Evolutionary conservation across 2,797 vertebrate species (phyloP).

Genomic region (Lagorchestes hirsutus): DNA sequence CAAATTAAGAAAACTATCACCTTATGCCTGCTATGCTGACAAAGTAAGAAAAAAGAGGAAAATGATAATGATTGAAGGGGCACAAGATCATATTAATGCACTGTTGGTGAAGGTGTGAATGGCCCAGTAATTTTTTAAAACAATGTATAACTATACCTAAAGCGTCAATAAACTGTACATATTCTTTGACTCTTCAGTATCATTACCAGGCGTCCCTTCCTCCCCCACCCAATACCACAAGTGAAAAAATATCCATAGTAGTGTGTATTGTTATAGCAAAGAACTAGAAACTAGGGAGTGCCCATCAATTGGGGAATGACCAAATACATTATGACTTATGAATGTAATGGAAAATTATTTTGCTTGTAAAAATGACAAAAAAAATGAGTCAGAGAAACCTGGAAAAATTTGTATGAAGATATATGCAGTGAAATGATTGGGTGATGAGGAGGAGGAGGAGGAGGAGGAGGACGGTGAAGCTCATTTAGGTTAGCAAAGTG

Average conservation of each 20-base stretch:
- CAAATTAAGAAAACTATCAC: background rate
- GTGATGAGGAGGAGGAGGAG: too few relatives aligned
- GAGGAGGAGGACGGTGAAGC: background rate
- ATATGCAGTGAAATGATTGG: background rate
- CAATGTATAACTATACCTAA: background rate
- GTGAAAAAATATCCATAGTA: background rate
- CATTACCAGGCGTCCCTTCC: background rate
- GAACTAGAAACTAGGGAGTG: background rate
- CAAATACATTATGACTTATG: background rate
- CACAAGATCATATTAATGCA: background rate
- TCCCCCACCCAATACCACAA: background rate
- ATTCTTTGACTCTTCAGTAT: background rate
- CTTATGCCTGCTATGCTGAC: background rate
- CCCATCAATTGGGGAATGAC: background rate
- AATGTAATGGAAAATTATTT: background rate
- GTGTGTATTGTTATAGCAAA: background rate
- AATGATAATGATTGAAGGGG: background rate
- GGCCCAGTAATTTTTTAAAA: background rate
- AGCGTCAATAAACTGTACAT: background rate
- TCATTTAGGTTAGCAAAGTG: background rate
- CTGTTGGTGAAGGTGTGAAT: background rate
- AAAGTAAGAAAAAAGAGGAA: background rate
- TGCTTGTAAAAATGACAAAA: background rate
- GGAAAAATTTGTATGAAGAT: background rate
- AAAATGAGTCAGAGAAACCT: background rate